Conservation (phyloP, 2,113 vertebrate species). For the Apteryx owenii region DNA sequence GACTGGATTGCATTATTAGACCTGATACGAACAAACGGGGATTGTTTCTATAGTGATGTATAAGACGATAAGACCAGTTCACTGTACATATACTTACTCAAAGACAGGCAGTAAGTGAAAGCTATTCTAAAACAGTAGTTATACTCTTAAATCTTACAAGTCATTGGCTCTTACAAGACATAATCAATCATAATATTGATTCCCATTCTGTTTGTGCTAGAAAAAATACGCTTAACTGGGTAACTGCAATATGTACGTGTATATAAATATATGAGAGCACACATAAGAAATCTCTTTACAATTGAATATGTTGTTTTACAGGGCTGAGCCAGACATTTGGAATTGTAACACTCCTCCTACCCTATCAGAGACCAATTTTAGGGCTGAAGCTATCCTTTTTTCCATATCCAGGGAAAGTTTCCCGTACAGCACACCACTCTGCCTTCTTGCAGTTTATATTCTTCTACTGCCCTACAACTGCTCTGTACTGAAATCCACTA, state of each 20-base stretch:
- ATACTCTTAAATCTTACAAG: not conserved
- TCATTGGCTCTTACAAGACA: not conserved
- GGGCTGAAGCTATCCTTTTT: not conserved
- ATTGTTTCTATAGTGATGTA: not conserved
- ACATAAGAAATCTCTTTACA: not conserved
- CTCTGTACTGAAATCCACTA: not conserved
- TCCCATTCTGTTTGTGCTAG: not conserved
- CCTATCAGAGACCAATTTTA: not conserved
- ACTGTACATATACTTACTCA: not conserved
- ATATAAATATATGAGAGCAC: not conserved
- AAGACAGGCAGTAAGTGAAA: not conserved
- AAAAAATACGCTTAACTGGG: not conserved
- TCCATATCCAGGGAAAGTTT: not conserved
- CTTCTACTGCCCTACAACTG: not conserved
- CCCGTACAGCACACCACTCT: not conserved
- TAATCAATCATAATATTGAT: not conserved
- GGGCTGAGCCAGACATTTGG: not conserved
- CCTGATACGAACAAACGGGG: not conserved
- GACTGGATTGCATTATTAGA: not conserved
- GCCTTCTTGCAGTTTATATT: not conserved
- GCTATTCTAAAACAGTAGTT: not conserved
- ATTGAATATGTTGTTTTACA: fast-evolving
- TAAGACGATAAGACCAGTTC: not conserved
- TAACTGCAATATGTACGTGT: not conserved
- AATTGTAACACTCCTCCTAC: not conserved